Evolutionary conservation across 2,113 vertebrate genomes (phyloP), one percentile per base, ranked within the genome.

Genomic region (Hassar affinis): DNA sequence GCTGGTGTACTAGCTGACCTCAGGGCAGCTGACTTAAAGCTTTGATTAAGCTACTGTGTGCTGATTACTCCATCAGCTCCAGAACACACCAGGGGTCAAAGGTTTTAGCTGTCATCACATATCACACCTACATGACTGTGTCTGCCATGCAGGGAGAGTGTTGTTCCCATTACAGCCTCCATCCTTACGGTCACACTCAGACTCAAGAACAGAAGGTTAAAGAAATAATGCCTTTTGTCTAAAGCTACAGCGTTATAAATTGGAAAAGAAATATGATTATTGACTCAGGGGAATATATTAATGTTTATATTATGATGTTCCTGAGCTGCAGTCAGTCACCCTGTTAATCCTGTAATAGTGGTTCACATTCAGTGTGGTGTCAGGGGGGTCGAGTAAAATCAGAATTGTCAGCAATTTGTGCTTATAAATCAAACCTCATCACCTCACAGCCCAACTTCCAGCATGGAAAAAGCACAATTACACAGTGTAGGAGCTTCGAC

Each of bases 51-150:
- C 82, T 33, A 33, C 22, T 61, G n/a, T 81, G 59, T 84, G 64
- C 61, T 69, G 85, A 86, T 84, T 71, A 56, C 85, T 61, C 49
- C 68, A 52, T 80, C 66, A 52, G 69, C 68, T 80, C 71, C 57
- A 84, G 83, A 84, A 71, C 61, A 78, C 72, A 52, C 14, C 4
- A 2, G 10, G 33, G 78, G 85, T 86, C 71, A 81, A 78, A 84
- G 61, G 38, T 81, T 61, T 57, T 18, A 35, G 51, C 49, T 11
- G 51, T 76, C 81, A 79, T 86, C 42, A 64, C 20, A 66, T 56
- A 75, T 49, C 64, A 72, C 42, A 15, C 25, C 15, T 27, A 27
- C 57, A 66, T 71, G 25, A 47, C 51, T 22, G 18, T 22, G 38
- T 18, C 7, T 57, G 52, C 33, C 14, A 22, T 2, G 25, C 10